Percentiles rank a stretch among this genome's conserved stretches.
Evolutionary conservation across 2,113 vertebrate genomes (phyloP).

Genomic region (Tringa solitaria): DNA sequence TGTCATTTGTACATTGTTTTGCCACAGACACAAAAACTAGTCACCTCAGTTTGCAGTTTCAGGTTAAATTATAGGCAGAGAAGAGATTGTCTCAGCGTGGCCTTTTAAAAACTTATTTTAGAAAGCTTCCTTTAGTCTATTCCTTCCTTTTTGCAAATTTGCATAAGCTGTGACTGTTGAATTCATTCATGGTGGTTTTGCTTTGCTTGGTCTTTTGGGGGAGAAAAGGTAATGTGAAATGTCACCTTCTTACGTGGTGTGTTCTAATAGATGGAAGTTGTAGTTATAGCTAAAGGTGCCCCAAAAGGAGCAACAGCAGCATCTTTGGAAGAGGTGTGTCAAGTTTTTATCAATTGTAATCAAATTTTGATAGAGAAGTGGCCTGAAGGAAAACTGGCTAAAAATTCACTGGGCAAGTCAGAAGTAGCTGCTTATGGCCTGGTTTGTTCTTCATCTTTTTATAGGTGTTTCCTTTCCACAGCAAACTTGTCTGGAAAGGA

Average conservation of each 20-base stretch:
- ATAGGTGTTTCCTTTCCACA: no score
- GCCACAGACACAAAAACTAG: background rate
- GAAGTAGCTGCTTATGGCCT: background rate
- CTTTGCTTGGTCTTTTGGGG: background rate
- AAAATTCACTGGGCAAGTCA: background rate
- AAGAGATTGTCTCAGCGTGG: background rate
- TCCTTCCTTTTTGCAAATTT: background rate
- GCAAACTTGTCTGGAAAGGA: no score
- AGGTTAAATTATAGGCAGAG: background rate
- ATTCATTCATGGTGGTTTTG: rapidly evolving
- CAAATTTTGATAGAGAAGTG: background rate
- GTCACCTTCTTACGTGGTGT: background rate
- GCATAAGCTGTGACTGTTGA: background rate
- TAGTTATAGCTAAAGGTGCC: background rate
- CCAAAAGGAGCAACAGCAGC: background rate
- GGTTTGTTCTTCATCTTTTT: background rate
- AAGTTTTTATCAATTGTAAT: background rate
- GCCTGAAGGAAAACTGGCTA: background rate
- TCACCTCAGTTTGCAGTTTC: background rate
- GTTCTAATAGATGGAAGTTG: background rate
- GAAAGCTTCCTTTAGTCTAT: background rate
- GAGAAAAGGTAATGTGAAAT: background rate
- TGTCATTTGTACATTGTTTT: background rate
- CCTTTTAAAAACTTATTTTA: background rate
- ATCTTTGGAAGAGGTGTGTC: background rate